phyloP scores from a whole-genome alignment of 2,888 invertebrate genomes.

The Cephus pulcher region DNA sequence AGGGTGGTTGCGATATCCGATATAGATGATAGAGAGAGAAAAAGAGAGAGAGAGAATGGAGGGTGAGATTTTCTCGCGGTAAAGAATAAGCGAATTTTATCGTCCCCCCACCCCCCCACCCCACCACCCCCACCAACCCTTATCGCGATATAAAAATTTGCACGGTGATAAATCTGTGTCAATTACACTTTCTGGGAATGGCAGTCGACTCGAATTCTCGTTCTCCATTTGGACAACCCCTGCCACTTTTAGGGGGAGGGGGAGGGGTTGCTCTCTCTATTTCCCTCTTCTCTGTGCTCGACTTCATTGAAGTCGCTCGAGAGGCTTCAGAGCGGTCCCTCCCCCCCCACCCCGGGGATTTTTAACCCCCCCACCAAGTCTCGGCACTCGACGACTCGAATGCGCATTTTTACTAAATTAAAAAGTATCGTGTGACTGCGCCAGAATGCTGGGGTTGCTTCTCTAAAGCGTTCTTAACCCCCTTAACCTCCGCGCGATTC shows the following conservation, averaged over 20 bases:
- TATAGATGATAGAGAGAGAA: not conserved
- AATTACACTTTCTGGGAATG: constrained; percentile 45
- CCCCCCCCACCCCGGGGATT: constrained; percentile 25
- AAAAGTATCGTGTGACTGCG: constrained; percentile 65
- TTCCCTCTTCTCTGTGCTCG: constrained; percentile 25
- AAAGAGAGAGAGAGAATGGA: not conserved
- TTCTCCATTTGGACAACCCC: constrained; percentile 19
- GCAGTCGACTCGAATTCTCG: constrained; percentile 34
- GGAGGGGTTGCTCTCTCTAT: constrained; percentile 21
- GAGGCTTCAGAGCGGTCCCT: constrained; percentile 33
- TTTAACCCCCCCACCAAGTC: constrained; percentile 8
- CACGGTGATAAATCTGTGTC: constrained; percentile 44
- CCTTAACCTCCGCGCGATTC: constrained; percentile 31
- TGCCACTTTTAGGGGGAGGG: not conserved
- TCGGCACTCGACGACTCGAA: constrained; percentile 56
- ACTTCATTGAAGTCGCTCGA: constrained; percentile 51
- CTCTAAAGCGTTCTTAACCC: constrained; percentile 60
- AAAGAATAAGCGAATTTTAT: not conserved
- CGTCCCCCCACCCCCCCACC: not conserved
- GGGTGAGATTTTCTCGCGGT: not conserved
- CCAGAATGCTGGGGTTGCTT: constrained; percentile 43
- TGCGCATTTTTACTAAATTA: constrained; percentile 66
- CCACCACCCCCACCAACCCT: not conserved
- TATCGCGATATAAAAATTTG: constrained; percentile 10
- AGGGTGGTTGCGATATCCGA: not conserved